Base-by-base conservation (phyloP, 2,888 invertebrate genomes). In the Muscina levida region DNA sequence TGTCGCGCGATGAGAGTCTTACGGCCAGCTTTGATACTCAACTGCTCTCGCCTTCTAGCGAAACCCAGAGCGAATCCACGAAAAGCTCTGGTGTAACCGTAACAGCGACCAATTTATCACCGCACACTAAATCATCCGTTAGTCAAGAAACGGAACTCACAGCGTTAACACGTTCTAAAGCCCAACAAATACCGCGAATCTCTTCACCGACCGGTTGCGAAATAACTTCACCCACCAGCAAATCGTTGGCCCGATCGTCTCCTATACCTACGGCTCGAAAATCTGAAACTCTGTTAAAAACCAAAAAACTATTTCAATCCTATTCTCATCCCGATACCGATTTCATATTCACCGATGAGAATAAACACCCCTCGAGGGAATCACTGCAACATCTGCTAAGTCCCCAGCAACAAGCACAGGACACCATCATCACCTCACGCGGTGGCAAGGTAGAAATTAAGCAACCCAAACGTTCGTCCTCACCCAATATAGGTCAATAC, bases 281-380 rank as follows among this genome's bases (percentile, higher is more conserved):
- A 11, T 81, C 77, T 5, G 81, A 83, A 48, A 71, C 62, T 26
- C 48, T 79, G 24, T 83, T 83, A 3, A 85, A 85, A 79, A 26
- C 83, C 11, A 85, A 85, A 71, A 85, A 85, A 42, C 73, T 87
- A 4, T 87, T 86, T 71, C 86, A 87, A 72, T 84, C 87, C 10
- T 88, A 87, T 77, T 87, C 86, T 0, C 88, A 88, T 85, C 88
- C 88, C 3, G 88, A 88, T 59, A 88, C 87, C 1, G 83, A 87
- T 31, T 87, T 86, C 57, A 84, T 88, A 13, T 88, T 88, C 44
- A 88, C 88, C n/a, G 86, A 88, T 71, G 87, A 86, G 70, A 88
- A 88, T 79, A 87, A 87, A 62, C 86, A 87, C 82, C 86, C 87
- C 4, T 82, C 82, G 1, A 82, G 84, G 17, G 85, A 82, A 51